These are phyloP conservation scores for Halcyon smyrnensis DNA, from an alignment of 2,797 vertebrate species.

Conservation along the genomic window DNA sequence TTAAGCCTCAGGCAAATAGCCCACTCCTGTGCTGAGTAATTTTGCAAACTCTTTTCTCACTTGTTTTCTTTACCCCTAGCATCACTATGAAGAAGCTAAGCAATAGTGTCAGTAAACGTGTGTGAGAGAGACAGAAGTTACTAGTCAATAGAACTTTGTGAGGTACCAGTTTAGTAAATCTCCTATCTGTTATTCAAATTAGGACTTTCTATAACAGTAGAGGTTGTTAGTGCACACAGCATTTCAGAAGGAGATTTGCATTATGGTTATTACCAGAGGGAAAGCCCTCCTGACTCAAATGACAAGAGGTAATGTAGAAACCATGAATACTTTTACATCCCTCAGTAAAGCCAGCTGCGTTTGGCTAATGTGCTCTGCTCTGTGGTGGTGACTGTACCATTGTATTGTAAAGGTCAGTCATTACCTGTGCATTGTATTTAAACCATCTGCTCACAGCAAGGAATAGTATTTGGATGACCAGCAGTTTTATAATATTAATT, in stretches of 20 bases:
- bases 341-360: slow-evolving; percentile 29
- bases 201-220: neutral
- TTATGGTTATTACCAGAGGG: neutral
- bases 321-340: slow-evolving; percentile 23
- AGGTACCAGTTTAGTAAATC: neutral
- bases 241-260: slow-evolving; percentile 16
- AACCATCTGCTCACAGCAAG: slow-evolving; percentile 67
- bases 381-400: slow-evolving; percentile 31
- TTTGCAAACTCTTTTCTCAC: neutral
- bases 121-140: neutral
- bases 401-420: slow-evolving; percentile 74
- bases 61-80: neutral
- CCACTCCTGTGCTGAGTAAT: neutral
- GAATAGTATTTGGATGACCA: slow-evolving; percentile 58
- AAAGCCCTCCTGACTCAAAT: slow-evolving; percentile 14
- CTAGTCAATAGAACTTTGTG: neutral
- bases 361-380: slow-evolving; percentile 49
- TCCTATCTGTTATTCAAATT: neutral
- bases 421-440: slow-evolving; percentile 70
- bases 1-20: neutral
- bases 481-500: slow-evolving; percentile 39
- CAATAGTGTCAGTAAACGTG: neutral
- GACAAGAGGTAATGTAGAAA: neutral
- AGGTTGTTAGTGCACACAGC: neutral
- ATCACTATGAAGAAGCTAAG: neutral